Base-by-base conservation (phyloP, 2,113 vertebrate species). In the Sclerurus mexicanus region DNA sequence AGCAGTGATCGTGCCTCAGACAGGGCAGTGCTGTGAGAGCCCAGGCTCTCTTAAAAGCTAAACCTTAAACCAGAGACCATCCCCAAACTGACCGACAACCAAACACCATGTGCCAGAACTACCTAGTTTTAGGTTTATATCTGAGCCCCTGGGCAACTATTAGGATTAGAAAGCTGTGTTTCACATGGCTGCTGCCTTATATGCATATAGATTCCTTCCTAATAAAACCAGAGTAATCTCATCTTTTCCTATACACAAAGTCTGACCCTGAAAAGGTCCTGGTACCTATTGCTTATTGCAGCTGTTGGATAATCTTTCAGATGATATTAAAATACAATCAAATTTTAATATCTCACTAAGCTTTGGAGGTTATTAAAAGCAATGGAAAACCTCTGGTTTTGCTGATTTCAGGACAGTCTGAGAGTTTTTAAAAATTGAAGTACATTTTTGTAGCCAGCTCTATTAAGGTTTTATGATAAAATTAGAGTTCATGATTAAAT, bases 311-410 rank as follows among this genome's bases (percentile, higher is more conserved):
- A 89, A 82, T 87, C 56, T 89, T 94, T 74, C 77, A 87, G 68
- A 60, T 52, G 3, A 87, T 82, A 84, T 27, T 82, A 89, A 95
- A 91, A 72, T 78, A 31, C 58, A 85, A 60, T 62, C 39, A 84
- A 68, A 63, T 95, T 95, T 69, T 91, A 93, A 64, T 85, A 87
- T 72, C 49, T 85, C 59, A 25, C 39, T 90, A 68, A 71, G 62
- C 39, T 84, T 81, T 75, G 35, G 44, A 59, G 10, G 28, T 86
- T 95, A 92, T 85, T 94, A 94, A 92, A 95, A 92, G 44, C 71
- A 81, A 55, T 33, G 35, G 37, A 52, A 91, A 84, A 78, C 30
- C 35, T 33, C 55, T 22, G 22, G 7, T 11, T 95, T 95, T 96
- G 56, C 56, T 87, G 64, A 91, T 85, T 82, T 91, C 40, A 62